A percentile compares a stretch with the other conserved stretches of the same genome.
phyloP scores from a whole-genome alignment of 2,888 invertebrate species.

The Melipona beecheii region DNA sequence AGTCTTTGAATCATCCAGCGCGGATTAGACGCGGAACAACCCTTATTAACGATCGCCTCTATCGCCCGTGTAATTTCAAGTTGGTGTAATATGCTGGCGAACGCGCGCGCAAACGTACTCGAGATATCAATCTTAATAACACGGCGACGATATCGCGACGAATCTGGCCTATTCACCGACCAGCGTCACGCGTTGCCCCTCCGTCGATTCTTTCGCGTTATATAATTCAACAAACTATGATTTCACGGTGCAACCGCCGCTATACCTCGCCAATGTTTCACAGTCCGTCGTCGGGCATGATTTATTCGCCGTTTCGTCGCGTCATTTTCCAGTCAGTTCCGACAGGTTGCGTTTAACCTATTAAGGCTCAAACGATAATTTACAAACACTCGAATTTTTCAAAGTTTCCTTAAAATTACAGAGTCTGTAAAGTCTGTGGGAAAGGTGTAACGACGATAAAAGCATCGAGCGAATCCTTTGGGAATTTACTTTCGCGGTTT shows the following conservation, averaged over 20 bases:
- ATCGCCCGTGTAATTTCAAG: slow-evolving; percentile 23
- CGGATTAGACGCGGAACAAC: slow-evolving; percentile 5
- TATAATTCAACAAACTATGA: slow-evolving; percentile 33
- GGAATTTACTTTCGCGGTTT: no score
- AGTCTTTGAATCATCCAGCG: slow-evolving; percentile 23
- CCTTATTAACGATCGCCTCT: slow-evolving; percentile 25
- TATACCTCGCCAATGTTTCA: not conserved
- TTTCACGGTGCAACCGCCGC: slow-evolving; percentile 20
- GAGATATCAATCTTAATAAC: slow-evolving; percentile 56
- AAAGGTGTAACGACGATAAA: no score
- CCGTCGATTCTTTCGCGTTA: slow-evolving; percentile 28
- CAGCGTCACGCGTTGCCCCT: slow-evolving; percentile 21
- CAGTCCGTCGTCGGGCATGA: slow-evolving; percentile 4
- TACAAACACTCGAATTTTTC: no score
- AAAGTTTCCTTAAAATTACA: no score
- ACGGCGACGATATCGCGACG: slow-evolving; percentile 33
- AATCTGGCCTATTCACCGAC: slow-evolving; percentile 35
- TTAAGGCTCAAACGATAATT: no score
- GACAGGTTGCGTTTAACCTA: not conserved
- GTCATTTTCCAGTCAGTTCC: not conserved
- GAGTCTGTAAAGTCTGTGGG: no score
- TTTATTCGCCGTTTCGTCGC: slow-evolving; percentile 25
- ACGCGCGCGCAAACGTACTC: not conserved
- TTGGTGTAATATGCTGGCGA: slow-evolving; percentile 33
- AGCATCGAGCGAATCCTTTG: no score